These are phyloP conservation scores for Picathartes gymnocephalus DNA, from an alignment of 2,113 vertebrate species.

Conservation along the genomic window DNA sequence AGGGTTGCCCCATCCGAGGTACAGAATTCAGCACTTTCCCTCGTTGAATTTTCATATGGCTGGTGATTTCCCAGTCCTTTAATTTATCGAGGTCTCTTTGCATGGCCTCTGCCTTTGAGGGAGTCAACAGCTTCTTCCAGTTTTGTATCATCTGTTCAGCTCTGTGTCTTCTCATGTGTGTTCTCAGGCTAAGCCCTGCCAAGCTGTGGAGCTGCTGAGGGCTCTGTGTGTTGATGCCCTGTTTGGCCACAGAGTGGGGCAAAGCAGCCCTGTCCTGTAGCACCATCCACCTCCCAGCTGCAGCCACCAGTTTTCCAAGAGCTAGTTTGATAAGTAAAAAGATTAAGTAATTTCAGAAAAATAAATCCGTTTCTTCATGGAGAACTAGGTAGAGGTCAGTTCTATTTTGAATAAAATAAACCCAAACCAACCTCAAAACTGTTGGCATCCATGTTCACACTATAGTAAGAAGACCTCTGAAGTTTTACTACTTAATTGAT, in stretches of 20 bases:
- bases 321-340: neutral
- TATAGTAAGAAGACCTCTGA: neutral
- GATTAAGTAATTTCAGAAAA: neutral
- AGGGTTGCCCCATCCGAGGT: neutral
- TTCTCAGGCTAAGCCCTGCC: neutral
- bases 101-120: neutral
- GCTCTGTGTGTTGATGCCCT: rapidly evolving
- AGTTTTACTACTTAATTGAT: neutral
- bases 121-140: neutral
- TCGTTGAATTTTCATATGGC: neutral
- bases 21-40: neutral
- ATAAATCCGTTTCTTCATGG: neutral
- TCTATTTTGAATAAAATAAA: neutral
- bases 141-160: neutral
- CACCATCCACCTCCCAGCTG: rapidly evolving
- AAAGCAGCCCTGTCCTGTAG: neutral
- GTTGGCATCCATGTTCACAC: neutral
- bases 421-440: neutral
- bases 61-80: neutral
- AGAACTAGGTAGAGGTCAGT: neutral
- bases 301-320: neutral
- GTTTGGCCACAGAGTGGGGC: too few species aligned
- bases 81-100: neutral
- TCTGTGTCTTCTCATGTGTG: rapidly evolving
- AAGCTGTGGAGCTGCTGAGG: neutral